phyloP scores from a whole-genome alignment of 1,140 invertebrate species.

The Episyrphus balteatus region DNA sequence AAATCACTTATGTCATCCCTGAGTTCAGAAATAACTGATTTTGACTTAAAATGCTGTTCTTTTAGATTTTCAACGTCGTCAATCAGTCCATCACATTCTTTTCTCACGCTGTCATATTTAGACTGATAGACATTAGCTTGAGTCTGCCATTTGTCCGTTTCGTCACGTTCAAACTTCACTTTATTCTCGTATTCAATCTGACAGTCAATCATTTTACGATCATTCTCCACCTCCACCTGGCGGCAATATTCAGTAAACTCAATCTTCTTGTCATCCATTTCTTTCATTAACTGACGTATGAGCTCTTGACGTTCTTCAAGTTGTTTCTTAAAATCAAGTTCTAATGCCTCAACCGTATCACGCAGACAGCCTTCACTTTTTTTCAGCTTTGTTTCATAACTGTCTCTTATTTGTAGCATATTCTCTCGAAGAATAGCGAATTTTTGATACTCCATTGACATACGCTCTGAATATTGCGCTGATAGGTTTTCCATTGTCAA shows the following conservation, averaged over 20 bases:
- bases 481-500: slow-evolving; percentile 46
- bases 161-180: slow-evolving; percentile 64
- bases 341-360: slow-evolving; percentile 31
- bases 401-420: slow-evolving; percentile 56
- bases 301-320: slow-evolving; percentile 32
- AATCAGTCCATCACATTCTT: slow-evolving; percentile 59
- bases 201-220: slow-evolving; percentile 49
- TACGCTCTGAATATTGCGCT: slow-evolving; percentile 59
- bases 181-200: slow-evolving; percentile 60
- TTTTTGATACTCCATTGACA: slow-evolving; percentile 81
- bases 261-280: slow-evolving; percentile 34
- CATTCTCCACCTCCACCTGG: slow-evolving; percentile 40
- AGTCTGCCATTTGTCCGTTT: slow-evolving; percentile 62
- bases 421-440: slow-evolving; percentile 59
- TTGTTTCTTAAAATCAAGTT: slow-evolving; percentile 32
- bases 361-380: slow-evolving; percentile 30
- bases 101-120: slow-evolving; percentile 55
- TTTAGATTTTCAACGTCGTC: slow-evolving; percentile 37
- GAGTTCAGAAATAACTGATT: slow-evolving; percentile 55
- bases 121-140: slow-evolving; percentile 75
- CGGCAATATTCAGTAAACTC: slow-evolving; percentile 34
- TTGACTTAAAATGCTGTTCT: slow-evolving; percentile 55
- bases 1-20: slow-evolving; percentile 65
- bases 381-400: slow-evolving; percentile 55
- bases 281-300: slow-evolving; percentile 30